These are phyloP conservation scores for Hydrozoanthus tunicans DNA, from an alignment of 64 coral and sea anemone genomes.

Conservation along the genomic window DNA sequence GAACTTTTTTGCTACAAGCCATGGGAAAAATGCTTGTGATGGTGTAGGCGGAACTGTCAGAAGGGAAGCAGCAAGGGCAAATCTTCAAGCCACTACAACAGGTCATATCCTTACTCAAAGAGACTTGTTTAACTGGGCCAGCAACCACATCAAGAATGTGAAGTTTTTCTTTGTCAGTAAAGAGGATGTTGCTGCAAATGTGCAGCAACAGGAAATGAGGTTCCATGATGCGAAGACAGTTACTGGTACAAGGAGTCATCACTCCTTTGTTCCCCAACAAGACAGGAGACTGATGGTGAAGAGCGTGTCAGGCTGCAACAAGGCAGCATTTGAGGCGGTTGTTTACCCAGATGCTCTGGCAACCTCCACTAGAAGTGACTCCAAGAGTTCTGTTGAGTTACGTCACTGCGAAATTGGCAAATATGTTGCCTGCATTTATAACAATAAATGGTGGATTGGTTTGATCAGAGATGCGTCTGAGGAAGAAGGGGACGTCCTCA, in stretches of 20 bases:
- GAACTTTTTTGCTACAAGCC: neutral
- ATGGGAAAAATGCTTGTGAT: neutral
- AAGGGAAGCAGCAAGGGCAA: conserved; percentile 12
- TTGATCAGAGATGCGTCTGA: neutral
- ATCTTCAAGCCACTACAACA: neutral
- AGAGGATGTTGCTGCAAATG: neutral
- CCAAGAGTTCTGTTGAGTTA: neutral
- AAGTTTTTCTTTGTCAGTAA: neutral
- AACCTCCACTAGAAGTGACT: neutral
- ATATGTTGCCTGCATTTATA: neutral
- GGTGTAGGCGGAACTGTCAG: neutral
- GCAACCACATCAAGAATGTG: neutral
- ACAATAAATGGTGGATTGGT: neutral
- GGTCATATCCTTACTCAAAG: neutral
- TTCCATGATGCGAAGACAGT: neutral
- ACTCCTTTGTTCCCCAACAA: neutral
- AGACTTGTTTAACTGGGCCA: neutral
- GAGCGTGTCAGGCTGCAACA: neutral
- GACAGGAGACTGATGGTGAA: conserved; percentile 10
- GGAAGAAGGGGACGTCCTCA: conserved; percentile 11
- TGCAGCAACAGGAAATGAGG: conserved; percentile 3
- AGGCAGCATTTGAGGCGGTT: neutral
- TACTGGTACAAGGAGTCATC: conserved; percentile 11
- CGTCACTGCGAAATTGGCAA: conserved; percentile 9
- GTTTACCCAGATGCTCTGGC: neutral